Conservation (phyloP, 2,113 vertebrate species). For the Chionomys nivalis region DNA sequence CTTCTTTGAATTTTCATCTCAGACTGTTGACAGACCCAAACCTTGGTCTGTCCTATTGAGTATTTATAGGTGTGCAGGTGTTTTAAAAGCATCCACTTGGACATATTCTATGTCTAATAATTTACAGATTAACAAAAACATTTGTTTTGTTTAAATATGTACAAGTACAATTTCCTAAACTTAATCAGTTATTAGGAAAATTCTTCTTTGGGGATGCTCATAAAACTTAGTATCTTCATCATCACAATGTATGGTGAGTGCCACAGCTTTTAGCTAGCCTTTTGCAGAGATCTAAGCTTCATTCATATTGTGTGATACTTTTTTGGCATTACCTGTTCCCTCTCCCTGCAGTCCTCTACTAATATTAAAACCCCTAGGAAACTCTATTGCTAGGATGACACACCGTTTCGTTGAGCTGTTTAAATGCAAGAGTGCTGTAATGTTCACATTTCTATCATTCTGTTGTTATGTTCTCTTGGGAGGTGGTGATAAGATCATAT, state of each 20-base stretch:
- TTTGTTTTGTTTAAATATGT: not conserved
- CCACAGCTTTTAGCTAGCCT: not conserved
- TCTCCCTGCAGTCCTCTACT: not conserved
- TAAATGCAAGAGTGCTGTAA: slow-evolving; percentile 33
- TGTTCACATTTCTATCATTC: slow-evolving; percentile 13
- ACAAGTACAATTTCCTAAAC: not conserved
- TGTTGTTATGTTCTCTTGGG: not conserved
- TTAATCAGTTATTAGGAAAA: not conserved
- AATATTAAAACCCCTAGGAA: slow-evolving; percentile 7
- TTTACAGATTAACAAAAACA: not conserved
- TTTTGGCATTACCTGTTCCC: not conserved
- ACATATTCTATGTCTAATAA: not conserved
- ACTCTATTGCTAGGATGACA: not conserved
- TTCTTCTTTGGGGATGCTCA: not conserved
- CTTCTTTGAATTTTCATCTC: not conserved
- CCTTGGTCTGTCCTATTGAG: not conserved
- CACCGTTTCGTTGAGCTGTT: not conserved
- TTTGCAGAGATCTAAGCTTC: not conserved
- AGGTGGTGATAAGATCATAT: not conserved
- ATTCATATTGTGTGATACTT: not conserved
- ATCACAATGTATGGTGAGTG: not conserved
- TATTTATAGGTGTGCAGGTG: not conserved
- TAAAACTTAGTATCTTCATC: not conserved
- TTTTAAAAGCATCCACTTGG: not conserved
- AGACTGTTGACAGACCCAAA: not conserved